A percentile compares a stretch with the other conserved stretches of the same genome.
Conservation (phyloP, 2,797 vertebrate genomes). For the Carcharodon carcharias region DNA sequence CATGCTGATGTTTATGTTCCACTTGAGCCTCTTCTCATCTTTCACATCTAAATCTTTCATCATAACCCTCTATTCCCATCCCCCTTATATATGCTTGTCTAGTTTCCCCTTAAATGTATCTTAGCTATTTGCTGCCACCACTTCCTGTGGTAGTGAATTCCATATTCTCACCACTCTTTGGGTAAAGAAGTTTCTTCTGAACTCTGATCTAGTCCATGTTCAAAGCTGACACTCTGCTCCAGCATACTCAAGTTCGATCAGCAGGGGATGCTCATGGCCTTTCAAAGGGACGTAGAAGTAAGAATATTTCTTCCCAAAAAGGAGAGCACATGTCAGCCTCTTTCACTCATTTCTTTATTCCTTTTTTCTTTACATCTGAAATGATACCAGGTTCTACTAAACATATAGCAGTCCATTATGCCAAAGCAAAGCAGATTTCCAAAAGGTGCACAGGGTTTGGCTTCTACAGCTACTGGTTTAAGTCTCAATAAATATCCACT, state of each 20-base stretch:
- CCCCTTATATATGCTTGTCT: too few species aligned
- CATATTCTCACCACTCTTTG: too few species aligned
- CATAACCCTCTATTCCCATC: too few species aligned
- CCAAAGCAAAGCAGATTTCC: not conserved
- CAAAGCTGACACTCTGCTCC: not conserved
- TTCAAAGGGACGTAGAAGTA: not conserved
- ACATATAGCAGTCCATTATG: not conserved
- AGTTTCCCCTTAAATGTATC: too few species aligned
- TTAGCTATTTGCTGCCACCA: too few species aligned
- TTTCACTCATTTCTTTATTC: not conserved
- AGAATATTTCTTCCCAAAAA: not conserved
- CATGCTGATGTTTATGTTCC: too few species aligned
- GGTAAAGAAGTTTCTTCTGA: not conserved
- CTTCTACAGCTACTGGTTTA: not conserved
- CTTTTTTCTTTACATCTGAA: not conserved
- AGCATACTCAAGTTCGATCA: not conserved
- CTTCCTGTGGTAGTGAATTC: too few species aligned
- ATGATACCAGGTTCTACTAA: not conserved
- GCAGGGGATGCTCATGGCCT: slow-evolving; percentile 8
- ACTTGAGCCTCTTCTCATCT: too few species aligned
- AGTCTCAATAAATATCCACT: not conserved
- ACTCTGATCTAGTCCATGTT: not conserved
- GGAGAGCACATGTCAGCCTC: not conserved
- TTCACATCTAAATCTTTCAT: too few species aligned
- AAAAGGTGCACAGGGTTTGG: not conserved